Evolutionary conservation across 2,113 vertebrate species (phyloP).

Genomic region (Anguilla japonica): DNA sequence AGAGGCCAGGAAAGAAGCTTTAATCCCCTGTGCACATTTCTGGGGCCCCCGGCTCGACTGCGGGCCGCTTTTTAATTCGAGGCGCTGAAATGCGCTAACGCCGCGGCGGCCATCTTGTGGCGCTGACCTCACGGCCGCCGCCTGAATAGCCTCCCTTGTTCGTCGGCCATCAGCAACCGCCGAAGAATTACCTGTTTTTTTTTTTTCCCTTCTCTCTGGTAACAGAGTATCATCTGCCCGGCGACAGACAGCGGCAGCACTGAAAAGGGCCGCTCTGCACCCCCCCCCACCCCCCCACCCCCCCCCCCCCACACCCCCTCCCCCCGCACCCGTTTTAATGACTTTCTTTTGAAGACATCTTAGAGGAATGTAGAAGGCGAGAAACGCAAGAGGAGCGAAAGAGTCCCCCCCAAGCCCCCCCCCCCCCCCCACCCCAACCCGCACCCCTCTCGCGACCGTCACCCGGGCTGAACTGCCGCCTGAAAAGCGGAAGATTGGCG

Average conservation of each 20-base stretch:
- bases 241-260: background rate
- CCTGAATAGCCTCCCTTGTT: background rate
- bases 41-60: background rate
- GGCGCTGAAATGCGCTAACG: background rate
- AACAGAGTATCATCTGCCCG: background rate
- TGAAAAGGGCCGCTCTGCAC: background rate
- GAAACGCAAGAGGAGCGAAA: background rate
- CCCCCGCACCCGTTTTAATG: background rate
- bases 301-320: too few species aligned
- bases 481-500: background rate
- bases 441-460: too few species aligned
- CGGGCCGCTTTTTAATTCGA: background rate
- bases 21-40: background rate
- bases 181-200: constrained; percentile 18
- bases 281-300: too few species aligned
- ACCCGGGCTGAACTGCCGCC: background rate
- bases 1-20: background rate
- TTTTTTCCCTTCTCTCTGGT: background rate
- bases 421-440: too few species aligned
- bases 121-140: background rate
- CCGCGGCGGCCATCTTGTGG: background rate
- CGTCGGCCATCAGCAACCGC: background rate
- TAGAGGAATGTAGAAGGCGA: background rate
- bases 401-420: too few species aligned
- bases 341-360: background rate